Evolutionary conservation across 1,140 invertebrate species (phyloP), one percentile per base, ranked within the genome.

Genomic region (Conopomorpha cramerella): DNA sequence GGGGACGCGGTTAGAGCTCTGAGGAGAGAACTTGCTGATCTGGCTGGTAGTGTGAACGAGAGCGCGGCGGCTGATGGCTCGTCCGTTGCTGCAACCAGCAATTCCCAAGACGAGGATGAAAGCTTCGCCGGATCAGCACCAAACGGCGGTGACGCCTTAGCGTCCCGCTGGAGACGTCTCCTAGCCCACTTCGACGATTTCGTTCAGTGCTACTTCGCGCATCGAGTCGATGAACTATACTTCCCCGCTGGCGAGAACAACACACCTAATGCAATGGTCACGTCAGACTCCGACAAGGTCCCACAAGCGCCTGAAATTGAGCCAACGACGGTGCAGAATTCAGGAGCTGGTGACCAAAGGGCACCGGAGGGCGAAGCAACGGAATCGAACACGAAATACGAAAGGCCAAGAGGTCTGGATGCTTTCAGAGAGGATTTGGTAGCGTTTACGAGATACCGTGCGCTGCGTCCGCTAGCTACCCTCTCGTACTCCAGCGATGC

Each of bases 401-500:
- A 6, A 4, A 23, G 19, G 19, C 31, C 15, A 23, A 44, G 52
- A 2, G 86, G 89, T 2, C 70, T 96, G 16, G 86, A 93, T 39
- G 73, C 88, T 23, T 96, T 98, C 71, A 83, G 90, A 19, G 88
- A 92, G 49, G 92, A 92, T 73, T 80, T 97, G 25, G 86, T 90
- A 1, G 94, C 94, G 60, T 95, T 97, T 76, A 94, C 92, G 0
- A 78, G 87, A 11, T 97, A 92, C 65, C 89, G 84, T 50, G 83
- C 85, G 1, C 77, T 96, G 31, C 78, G 89, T 16, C 85, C 90
- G 8, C 74, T 97, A 7, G 92, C 93, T 1, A 93, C 93, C 1
- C 74, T 98, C 1, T 93, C 92, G 48, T 98, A 97, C 65, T 92
- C 92, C 27, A 90, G 86, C 49, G 95, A 97, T 70, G 85, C 92